Percentiles rank a stretch among this genome's conserved stretches.
These are phyloP conservation scores for Oncopeltus fasciatus DNA, from an alignment of 1,140 invertebrate genomes.

Conservation along the genomic window DNA sequence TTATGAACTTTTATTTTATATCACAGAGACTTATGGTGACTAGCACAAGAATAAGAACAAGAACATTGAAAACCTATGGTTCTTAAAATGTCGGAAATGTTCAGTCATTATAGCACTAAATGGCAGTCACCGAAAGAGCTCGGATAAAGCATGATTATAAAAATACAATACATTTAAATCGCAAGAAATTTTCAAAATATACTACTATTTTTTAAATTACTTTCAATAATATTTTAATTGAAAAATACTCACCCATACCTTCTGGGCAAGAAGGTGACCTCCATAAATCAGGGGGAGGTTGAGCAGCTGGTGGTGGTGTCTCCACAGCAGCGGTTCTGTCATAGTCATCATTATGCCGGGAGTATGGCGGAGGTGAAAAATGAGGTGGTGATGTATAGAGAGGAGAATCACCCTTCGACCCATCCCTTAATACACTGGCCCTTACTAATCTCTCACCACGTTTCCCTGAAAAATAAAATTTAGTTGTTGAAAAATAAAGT, in stretches of 20 bases:
- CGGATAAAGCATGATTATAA: no score
- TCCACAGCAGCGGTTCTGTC: slow-evolving; percentile 30
- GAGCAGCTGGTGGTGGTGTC: slow-evolving; percentile 22
- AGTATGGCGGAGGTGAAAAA: slow-evolving; percentile 10
- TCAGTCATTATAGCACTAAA: no score
- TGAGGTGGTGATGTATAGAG: slow-evolving; percentile 14
- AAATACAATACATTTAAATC: no score
- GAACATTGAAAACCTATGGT: no score
- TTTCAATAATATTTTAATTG: neutral
- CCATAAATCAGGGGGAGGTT: slow-evolving; percentile 24
- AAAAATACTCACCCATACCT: slow-evolving; percentile 25
- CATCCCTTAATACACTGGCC: slow-evolving; percentile 50
- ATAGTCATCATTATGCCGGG: slow-evolving; percentile 15
- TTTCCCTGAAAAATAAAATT: neutral
- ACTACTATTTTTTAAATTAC: no score
- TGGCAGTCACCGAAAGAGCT: no score
- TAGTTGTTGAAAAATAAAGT: no score
- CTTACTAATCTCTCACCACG: slow-evolving; percentile 25
- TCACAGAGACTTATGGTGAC: no score
- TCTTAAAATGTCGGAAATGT: no score
- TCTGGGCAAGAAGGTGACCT: slow-evolving; percentile 32
- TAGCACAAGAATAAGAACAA: no score
- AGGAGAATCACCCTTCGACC: slow-evolving; percentile 26
- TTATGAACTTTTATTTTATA: no score
- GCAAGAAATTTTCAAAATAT: no score